phyloP scores from a whole-genome alignment of 2,113 vertebrate species.

The Phoenicopterus ruber region DNA sequence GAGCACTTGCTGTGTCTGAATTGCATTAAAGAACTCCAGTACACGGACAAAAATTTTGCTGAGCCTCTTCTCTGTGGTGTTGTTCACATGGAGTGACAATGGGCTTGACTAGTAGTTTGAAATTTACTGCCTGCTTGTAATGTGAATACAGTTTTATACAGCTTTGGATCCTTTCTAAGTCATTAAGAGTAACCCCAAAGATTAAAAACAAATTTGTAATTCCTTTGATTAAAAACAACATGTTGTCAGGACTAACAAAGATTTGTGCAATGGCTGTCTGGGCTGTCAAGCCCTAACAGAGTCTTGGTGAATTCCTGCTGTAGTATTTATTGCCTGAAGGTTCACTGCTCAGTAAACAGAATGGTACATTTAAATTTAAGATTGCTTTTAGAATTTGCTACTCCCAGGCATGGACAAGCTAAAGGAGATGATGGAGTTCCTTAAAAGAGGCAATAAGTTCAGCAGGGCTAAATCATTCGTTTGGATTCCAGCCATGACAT shows the following conservation, averaged over 20 bases:
- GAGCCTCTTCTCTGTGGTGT: background rate
- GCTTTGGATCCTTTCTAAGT: conserved; percentile 26
- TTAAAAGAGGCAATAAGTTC: conserved; percentile 2
- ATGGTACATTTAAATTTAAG: conserved; percentile 50
- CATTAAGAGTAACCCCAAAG: conserved; percentile 6
- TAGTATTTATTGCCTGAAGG: conserved; percentile 49
- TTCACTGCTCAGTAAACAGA: conserved; percentile 29
- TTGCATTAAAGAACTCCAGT: background rate
- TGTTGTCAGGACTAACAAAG: conserved; percentile 45
- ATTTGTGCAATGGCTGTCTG: background rate
- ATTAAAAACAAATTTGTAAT: conserved; percentile 61
- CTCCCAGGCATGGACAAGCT: background rate
- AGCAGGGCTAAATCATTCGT: background rate
- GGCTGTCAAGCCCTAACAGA: conserved; percentile 39
- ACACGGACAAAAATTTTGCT: background rate
- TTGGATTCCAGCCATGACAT: background rate
- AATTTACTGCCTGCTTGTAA: conserved; percentile 34
- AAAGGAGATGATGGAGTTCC: conserved; percentile 10
- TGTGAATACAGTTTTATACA: conserved; percentile 26
- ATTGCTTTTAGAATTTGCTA: conserved; percentile 21
- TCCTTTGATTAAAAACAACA: conserved; percentile 6
- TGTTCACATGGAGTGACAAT: background rate
- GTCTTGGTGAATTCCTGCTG: conserved; percentile 1
- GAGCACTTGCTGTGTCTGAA: background rate
- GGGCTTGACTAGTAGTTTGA: background rate